Percentiles rank a stretch among this genome's conserved stretches.
Evolutionary conservation across 2,888 invertebrate genomes (phyloP).

Genomic region (Tipula lateralis): DNA sequence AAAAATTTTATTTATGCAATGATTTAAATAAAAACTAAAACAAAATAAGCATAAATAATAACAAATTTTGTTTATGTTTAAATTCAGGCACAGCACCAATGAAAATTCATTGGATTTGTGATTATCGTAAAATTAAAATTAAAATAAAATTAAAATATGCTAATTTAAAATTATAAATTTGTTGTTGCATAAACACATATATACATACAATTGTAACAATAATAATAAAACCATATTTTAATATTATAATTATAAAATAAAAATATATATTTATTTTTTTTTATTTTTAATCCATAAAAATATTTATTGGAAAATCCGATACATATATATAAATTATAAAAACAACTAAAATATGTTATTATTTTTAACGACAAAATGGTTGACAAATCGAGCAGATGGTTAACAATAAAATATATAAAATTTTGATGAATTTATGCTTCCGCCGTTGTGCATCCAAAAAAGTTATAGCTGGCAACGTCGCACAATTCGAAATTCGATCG

Average conservation of each 20-base stretch:
- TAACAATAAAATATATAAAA: neutral
- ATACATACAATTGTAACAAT: neutral
- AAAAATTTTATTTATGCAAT: neutral
- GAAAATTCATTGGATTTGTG: neutral
- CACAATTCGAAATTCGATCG: too few species aligned
- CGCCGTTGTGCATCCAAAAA: neutral
- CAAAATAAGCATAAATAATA: neutral
- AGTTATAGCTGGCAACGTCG: neutral
- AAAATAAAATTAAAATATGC: neutral
- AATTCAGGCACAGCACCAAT: neutral
- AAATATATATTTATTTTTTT: neutral
- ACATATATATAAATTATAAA: neutral
- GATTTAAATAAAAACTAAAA: neutral
- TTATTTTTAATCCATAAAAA: neutral
- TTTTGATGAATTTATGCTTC: neutral
- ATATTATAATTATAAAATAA: neutral
- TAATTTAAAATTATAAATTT: neutral
- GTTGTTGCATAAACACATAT: neutral
- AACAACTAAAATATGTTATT: neutral
- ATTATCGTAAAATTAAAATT: neutral
- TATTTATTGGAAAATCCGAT: neutral
- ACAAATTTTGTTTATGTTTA: neutral
- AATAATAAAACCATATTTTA: neutral
- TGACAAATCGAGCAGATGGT: neutral
- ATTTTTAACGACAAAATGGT: neutral